Conservation (phyloP, 2,113 vertebrate genomes). For the Eretmochelys imbricata region DNA sequence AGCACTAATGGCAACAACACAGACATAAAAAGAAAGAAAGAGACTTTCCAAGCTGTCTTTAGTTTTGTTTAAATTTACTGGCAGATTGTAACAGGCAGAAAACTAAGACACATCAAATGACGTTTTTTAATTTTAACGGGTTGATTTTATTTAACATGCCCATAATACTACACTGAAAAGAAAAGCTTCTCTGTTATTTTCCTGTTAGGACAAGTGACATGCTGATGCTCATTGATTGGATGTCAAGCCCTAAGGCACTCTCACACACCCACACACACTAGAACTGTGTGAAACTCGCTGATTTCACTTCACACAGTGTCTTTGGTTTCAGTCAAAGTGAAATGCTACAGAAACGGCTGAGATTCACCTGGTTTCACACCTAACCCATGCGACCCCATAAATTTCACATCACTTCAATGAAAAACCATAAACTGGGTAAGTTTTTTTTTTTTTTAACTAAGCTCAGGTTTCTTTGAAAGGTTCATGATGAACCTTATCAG, state of each 20-base stretch:
- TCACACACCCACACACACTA: background rate
- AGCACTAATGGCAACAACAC: background rate
- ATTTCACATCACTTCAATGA: slow-evolving; percentile 11
- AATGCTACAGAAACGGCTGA: slow-evolving; percentile 47
- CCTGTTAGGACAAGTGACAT: slow-evolving; percentile 40
- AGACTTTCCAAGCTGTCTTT: slow-evolving; percentile 43
- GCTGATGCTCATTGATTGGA: slow-evolving; percentile 31
- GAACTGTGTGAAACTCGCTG: slow-evolving; percentile 52
- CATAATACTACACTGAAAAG: slow-evolving; percentile 58
- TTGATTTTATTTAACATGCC: slow-evolving; percentile 57
- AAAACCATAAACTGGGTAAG: background rate
- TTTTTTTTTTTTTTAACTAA: background rate
- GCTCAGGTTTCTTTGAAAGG: background rate
- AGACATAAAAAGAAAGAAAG: background rate
- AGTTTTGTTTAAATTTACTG: slow-evolving; percentile 58
- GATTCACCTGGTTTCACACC: slow-evolving; percentile 72
- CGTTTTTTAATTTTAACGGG: slow-evolving; percentile 42
- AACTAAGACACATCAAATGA: slow-evolving; percentile 42
- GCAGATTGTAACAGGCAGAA: slow-evolving; percentile 34
- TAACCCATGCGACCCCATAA: slow-evolving; percentile 49
- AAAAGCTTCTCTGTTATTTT: slow-evolving; percentile 52
- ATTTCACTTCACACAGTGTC: slow-evolving; percentile 69
- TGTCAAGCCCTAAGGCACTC: slow-evolving; percentile 39
- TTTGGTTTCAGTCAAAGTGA: slow-evolving; percentile 67
- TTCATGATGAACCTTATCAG: background rate